Evolutionary conservation across 1,140 invertebrate species (phyloP).

Genomic region (Metaphire vulgaris): DNA sequence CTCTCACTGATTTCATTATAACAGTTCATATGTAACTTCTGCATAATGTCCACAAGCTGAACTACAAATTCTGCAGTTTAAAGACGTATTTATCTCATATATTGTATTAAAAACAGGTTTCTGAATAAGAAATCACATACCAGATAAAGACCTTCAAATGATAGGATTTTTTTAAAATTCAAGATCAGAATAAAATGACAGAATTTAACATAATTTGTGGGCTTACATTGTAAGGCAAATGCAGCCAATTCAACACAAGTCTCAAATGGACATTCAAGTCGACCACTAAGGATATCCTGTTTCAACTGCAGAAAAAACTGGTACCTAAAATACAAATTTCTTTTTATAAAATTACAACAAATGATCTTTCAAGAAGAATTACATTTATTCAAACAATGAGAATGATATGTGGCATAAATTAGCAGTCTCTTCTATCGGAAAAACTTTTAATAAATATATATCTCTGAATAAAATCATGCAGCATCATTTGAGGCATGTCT

Average conservation of each 20-base stretch:
- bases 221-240: slow-evolving; percentile 86
- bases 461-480: too few relatives aligned
- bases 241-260: slow-evolving; percentile 81
- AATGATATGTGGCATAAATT: too few relatives aligned
- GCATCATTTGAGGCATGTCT: too few relatives aligned
- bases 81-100: neutral
- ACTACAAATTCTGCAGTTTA: neutral
- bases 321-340: slow-evolving; percentile 48
- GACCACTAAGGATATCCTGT: slow-evolving; percentile 76
- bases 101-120: neutral
- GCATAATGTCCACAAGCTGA: neutral
- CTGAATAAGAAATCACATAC: neutral
- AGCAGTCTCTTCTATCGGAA: too few relatives aligned
- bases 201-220: neutral
- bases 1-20: neutral
- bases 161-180: neutral
- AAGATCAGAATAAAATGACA: neutral
- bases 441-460: too few relatives aligned
- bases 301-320: slow-evolving; percentile 91
- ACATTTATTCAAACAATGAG: too few relatives aligned
- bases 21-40: neutral
- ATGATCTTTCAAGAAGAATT: too few relatives aligned
- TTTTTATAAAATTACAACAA: too few relatives aligned
- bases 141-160: neutral
- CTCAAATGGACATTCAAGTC: slow-evolving; percentile 62